phyloP scores from a whole-genome alignment of 2,797 vertebrate genomes.

The Crax fasciolata region DNA sequence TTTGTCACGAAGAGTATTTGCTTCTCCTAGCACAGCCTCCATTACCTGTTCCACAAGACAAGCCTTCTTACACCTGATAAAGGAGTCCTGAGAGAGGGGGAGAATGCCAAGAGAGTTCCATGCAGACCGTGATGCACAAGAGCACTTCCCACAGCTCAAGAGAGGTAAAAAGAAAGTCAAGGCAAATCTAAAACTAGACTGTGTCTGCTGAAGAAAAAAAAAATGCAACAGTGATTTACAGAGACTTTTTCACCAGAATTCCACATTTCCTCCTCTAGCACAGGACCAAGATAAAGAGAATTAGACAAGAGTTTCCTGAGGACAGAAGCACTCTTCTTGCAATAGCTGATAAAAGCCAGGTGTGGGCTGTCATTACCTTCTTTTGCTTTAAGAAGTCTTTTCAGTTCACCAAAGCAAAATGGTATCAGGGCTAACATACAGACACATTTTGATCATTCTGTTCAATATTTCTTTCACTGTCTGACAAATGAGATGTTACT shows the following conservation, averaged over 20 bases:
- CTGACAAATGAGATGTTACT: neutral
- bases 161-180: neutral
- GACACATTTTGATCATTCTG: conserved; percentile 38
- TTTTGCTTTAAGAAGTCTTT: neutral
- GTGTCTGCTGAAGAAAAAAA: neutral
- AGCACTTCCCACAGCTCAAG: neutral
- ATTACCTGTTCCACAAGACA: neutral
- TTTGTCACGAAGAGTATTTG: neutral
- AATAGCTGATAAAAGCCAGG: conserved; percentile 3
- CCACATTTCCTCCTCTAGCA: neutral
- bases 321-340: neutral
- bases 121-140: neutral
- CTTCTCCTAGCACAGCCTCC: neutral
- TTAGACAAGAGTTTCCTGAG: neutral
- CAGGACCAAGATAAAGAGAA: neutral
- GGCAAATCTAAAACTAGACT: neutral
- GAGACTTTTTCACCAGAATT: neutral
- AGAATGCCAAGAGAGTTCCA: neutral
- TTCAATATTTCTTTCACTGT: neutral
- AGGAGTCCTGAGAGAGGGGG: neutral
- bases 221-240: neutral
- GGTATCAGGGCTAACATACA: neutral
- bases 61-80: neutral
- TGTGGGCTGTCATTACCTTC: neutral
- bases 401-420: conserved; percentile 33